These are phyloP conservation scores for Saguinus imperator DNA, from an alignment of 2,113 vertebrate species.

Conservation along the genomic window DNA sequence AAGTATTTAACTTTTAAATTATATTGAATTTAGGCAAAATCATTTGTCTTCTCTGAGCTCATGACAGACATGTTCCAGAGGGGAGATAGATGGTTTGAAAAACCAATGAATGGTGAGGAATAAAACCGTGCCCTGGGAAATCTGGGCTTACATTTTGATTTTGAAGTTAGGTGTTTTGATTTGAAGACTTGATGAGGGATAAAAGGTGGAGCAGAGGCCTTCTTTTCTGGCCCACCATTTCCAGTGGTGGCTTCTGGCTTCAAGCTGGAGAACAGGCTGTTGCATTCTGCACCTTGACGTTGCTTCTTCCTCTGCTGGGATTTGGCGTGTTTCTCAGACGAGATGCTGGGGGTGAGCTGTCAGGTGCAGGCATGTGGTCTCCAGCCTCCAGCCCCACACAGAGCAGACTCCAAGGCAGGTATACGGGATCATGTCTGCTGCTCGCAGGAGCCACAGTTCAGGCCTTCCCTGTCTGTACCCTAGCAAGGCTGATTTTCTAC, in stretches of 20 bases:
- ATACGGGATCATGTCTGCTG: neutral
- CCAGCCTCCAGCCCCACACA: accelerated
- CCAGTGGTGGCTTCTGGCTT: neutral
- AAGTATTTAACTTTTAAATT: neutral
- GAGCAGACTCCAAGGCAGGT: neutral
- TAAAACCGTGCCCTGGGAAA: neutral
- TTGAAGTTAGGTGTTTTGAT: neutral
- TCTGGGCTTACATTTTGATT: neutral
- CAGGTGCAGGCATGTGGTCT: neutral
- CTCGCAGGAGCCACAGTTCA: neutral
- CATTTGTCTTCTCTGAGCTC: neutral
- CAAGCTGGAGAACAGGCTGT: neutral
- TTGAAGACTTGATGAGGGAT: neutral
- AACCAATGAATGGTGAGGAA: neutral
- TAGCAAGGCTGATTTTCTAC: neutral
- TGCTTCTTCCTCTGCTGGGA: neutral
- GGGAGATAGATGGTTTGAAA: neutral
- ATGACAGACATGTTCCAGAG: neutral
- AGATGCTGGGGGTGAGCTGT: neutral
- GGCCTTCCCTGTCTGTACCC: neutral
- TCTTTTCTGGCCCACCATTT: neutral
- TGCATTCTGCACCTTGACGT: neutral
- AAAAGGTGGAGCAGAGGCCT: neutral
- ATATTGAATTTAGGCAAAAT: neutral
- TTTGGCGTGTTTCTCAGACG: neutral